Conservation (phyloP, 2,888 invertebrate genomes). For the Heteropelma amictum region DNA sequence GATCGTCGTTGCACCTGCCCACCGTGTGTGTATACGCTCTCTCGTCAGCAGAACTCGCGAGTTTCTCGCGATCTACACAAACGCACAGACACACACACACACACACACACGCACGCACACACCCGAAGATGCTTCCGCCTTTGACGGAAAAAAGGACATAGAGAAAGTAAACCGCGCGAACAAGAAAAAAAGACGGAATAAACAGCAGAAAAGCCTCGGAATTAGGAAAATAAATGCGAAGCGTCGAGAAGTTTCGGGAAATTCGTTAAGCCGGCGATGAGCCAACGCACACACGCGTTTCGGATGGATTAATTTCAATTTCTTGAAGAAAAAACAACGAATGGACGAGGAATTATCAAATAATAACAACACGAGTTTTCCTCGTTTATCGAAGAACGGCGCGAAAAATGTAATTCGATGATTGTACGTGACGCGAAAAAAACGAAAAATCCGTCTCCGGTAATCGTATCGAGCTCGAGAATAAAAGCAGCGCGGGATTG, state of each 20-base stretch:
- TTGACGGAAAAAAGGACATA: not conserved
- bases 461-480: too few species aligned
- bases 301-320: too few species aligned
- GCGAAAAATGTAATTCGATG: not conserved
- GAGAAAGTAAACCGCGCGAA: not conserved
- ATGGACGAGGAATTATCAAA: not conserved
- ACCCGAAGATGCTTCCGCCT: not conserved
- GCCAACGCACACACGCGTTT: not conserved
- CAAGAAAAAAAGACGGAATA: not conserved
- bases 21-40: conserved; percentile 26
- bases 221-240: not conserved
- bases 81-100: too few species aligned
- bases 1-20: conserved; percentile 55
- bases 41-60: conserved; percentile 16
- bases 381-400: not conserved
- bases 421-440: not conserved
- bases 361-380: not conserved
- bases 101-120: not conserved
- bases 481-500: too few species aligned
- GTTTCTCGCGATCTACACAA: not conserved
- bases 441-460: not conserved
- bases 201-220: not conserved
- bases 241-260: not conserved
- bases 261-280: not conserved
- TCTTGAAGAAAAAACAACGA: not conserved